phyloP scores from a whole-genome alignment of 2,888 invertebrate species.

The Anorthoa munda region DNA sequence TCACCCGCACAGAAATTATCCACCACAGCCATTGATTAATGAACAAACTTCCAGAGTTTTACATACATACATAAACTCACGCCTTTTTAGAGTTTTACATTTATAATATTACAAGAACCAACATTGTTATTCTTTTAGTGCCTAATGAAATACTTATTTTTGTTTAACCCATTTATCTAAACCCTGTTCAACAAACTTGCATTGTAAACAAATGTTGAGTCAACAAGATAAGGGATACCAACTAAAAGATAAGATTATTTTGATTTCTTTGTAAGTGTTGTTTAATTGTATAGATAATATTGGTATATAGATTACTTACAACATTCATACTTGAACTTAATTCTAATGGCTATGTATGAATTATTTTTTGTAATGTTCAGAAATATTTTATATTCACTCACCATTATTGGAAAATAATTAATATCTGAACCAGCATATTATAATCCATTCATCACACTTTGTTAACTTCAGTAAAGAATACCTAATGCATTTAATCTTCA shows the following conservation, averaged over 20 bases:
- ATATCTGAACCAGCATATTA: too few species aligned
- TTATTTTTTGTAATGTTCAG: neutral
- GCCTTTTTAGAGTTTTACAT: neutral
- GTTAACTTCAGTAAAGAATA: too few species aligned
- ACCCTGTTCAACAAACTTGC: neutral
- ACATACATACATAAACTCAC: too few species aligned
- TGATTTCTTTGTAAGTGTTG: constrained; percentile 34
- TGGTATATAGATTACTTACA: neutral
- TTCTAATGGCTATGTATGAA: neutral
- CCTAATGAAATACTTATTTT: neutral
- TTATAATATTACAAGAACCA: too few species aligned
- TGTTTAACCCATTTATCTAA: neutral
- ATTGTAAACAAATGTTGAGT: constrained; percentile 19
- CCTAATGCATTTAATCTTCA: too few species aligned
- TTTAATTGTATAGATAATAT: constrained; percentile 13
- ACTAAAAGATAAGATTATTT: constrained; percentile 50
- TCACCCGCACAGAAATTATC: too few species aligned
- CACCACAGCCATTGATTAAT: neutral
- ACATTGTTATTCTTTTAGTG: too few species aligned
- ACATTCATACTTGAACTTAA: constrained; percentile 1
- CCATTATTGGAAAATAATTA: neutral
- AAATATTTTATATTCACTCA: neutral
- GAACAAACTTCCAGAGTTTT: neutral
- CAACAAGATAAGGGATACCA: constrained; percentile 48
- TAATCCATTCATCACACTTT: too few species aligned